Conservation (phyloP, 2,888 invertebrate species). For the Eupeodes luniger region DNA sequence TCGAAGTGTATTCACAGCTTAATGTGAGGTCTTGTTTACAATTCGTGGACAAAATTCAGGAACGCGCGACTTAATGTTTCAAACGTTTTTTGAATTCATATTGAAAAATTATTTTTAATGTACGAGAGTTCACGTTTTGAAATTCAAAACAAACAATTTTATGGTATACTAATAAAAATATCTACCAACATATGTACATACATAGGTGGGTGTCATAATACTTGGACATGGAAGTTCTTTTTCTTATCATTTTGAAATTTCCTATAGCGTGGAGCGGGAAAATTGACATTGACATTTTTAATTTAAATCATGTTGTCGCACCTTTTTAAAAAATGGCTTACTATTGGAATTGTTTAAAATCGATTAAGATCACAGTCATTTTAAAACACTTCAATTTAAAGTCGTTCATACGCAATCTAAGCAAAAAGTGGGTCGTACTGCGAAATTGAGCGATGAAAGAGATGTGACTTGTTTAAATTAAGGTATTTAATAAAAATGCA, state of each 20-base stretch:
- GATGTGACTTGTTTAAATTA: slow-evolving; percentile 35
- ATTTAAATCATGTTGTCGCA: not conserved
- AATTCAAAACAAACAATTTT: slow-evolving; percentile 49
- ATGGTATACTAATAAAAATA: not conserved
- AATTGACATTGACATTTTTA: too few species aligned
- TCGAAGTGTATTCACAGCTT: not conserved
- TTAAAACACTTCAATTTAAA: not conserved
- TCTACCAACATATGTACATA: not conserved
- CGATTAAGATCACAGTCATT: not conserved
- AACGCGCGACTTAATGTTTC: slow-evolving; percentile 35
- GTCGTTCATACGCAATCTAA: slow-evolving; percentile 11
- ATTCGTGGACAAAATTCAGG: slow-evolving; percentile 53
- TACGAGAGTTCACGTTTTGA: slow-evolving; percentile 47
- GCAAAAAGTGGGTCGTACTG: slow-evolving; percentile 38
- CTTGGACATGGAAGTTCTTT: slow-evolving; percentile 5
- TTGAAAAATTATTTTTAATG: slow-evolving; percentile 48
- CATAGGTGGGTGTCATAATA: slow-evolving; percentile 47
- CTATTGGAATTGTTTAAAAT: not conserved
- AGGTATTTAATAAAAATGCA: slow-evolving; percentile 27
- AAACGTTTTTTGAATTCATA: slow-evolving; percentile 61
- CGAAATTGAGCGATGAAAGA: not conserved
- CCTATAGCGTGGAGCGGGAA: not conserved
- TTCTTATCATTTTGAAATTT: slow-evolving; percentile 3
- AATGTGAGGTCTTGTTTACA: slow-evolving; percentile 54
- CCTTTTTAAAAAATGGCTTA: not conserved